Evolutionary conservation across 2,797 vertebrate species (phyloP).

Genomic region (Ispidina picta): DNA sequence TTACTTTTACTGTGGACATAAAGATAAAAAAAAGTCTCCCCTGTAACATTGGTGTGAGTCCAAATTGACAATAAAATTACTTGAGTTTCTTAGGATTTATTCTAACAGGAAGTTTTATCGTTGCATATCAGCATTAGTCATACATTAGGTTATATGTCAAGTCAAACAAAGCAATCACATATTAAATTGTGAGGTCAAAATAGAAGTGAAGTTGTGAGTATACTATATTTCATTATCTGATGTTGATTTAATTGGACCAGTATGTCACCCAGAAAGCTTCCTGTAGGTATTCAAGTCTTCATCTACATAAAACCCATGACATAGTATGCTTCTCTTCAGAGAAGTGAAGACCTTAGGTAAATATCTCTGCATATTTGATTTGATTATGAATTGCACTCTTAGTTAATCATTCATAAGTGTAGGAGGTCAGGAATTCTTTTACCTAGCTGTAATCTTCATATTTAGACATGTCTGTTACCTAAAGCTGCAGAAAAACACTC

Average conservation of each 20-base stretch:
- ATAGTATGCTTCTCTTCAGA: not conserved
- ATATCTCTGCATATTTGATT: not conserved
- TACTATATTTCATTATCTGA: not conserved
- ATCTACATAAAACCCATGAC: not conserved
- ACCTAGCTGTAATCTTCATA: not conserved
- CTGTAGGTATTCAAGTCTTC: not conserved
- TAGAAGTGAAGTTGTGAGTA: constrained; percentile 20
- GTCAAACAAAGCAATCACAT: constrained; percentile 42
- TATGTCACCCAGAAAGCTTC: not conserved
- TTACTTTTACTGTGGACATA: constrained; percentile 53
- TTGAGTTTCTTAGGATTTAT: constrained; percentile 37
- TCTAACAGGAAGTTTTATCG: constrained; percentile 54
- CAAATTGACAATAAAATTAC: constrained; percentile 48
- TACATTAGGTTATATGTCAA: constrained; percentile 17
- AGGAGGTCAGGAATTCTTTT: not conserved
- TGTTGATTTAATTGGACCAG: not conserved
- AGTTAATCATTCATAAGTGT: not conserved
- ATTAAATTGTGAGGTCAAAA: constrained; percentile 17
- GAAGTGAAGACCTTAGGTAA: not conserved
- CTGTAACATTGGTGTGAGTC: constrained; percentile 25
- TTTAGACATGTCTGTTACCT: not conserved
- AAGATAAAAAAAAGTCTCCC: constrained; percentile 23
- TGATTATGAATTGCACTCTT: not conserved
- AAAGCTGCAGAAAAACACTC: not conserved
- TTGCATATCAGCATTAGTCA: constrained; percentile 23